Base-by-base conservation (phyloP, 2,888 invertebrate species). In the Diploptera punctata region DNA sequence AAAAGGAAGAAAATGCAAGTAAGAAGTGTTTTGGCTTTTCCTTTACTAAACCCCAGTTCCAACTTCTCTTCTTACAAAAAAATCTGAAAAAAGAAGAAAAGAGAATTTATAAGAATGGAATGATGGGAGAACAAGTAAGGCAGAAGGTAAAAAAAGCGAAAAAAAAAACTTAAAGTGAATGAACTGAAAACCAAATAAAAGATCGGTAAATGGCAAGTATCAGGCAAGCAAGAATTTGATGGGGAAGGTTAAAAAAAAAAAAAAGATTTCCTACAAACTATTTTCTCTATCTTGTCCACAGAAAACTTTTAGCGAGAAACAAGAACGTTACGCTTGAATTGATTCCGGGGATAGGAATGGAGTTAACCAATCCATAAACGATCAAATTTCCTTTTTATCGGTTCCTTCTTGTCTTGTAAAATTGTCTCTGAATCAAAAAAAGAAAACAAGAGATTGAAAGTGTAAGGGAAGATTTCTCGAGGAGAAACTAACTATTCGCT, bases 111-210 rank as follows among this genome's bases (percentile, higher is more conserved):
- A 69, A 54, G 68, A 69, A 69, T 69, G 68, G 57, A 38, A 29
- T 57, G 60, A 57, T 43, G 54, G n/a, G 60, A 44, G 44, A 31
- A 54, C 18, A 44, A 44, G 16, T 26, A 57, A 54, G 44, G 43
- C 9, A 57, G 54, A 60, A 60, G 18, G 31, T 26, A 52, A 43
- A 72, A 18, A 68, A 26, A 33, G 5, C 7, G 33, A 33, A 33
- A 69, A 43, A 69, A 72, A 60, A 68, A 68, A 21, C 65, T 67
- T 54, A 70, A 70, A 73, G 70, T 60, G 73, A 73, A 73, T 73
- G 73, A 70, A 73, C 67, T 73, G 70, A 73, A 73, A 73, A 70
- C 67, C 70, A 73, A 62, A 67, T 70, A 70, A 67, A 73, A 70
- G 61, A 73, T 69, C 57, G 43, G 57, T 43, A 57, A 69, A 69